Base-by-base conservation (phyloP, 1,140 invertebrate species). In the Parasteatoda tepidariorum region DNA sequence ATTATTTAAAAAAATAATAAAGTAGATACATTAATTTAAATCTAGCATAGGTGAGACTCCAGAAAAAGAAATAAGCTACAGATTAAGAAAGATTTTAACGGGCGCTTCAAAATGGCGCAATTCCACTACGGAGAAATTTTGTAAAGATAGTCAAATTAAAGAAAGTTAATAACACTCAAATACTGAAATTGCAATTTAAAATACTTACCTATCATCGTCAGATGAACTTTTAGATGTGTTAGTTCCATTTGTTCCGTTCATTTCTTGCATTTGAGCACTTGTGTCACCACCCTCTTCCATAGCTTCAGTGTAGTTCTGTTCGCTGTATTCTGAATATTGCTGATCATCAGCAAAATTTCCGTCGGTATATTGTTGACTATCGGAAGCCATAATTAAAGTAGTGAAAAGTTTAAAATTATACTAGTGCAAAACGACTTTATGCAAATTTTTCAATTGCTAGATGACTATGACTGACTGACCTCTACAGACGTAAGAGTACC, bases 261-360 rank as follows among this genome's bases (percentile, higher is more conserved):
- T 33, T 41, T 82, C 67, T 82, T 82, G 78, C 34, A 66, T 78
- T 33, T 71, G 66, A 61, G 15, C 66, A 9, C 33, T 54, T 11
- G 62, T 24, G 15, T 79, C 76, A 26, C 41, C 64, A 5, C 78
- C 67, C 71, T 71, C 66, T 6, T 70, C 78, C 78, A 82, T 82
- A 22, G 30, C 31, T 71, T 82, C 78, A 26, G 54, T n/a, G 18
- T 82, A 82, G 38, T 71, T 82, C 24, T 82, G 66, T 15, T 82
- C 66, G 13, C 71, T 82, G 48, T 82, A 82, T 41, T 82, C 78
- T 30, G 66, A 70, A 71, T 82, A 82, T 55, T 82, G 78, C 38
- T 82, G 78, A 62, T 82, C 78, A 31, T 82, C 78, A 41, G 78
- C 67, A 48, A 82, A 82, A 48, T 82, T 82, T 71, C 57, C 59